Evolutionary conservation across 2,888 invertebrate genomes (phyloP).

Genomic region (Scaptomyza reducta): DNA sequence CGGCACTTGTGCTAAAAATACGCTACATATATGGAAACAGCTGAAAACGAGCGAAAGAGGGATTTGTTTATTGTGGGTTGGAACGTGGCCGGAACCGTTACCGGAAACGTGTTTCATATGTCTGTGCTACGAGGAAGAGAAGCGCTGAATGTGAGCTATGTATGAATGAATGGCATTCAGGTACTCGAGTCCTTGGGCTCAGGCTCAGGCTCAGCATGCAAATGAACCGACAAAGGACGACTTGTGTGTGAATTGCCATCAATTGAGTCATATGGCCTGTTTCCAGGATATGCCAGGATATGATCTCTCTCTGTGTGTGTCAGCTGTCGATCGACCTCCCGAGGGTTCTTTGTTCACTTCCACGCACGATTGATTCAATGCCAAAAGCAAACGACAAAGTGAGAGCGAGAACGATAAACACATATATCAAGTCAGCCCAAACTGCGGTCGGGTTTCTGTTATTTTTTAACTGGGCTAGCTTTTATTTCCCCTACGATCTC

Average conservation of each 20-base stretch:
- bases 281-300: constrained; percentile 30
- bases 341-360: constrained; percentile 17
- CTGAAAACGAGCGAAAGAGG: constrained; percentile 42
- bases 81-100: constrained; percentile 36
- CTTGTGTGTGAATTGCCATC: constrained; percentile 5
- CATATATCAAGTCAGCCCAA: constrained; percentile 28
- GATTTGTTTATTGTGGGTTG: constrained; percentile 51
- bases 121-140: constrained; percentile 33
- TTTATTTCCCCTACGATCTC: constrained; percentile 11
- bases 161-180: constrained; percentile 39
- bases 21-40: constrained; percentile 28
- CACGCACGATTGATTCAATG: constrained; percentile 55
- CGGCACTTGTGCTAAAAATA: constrained; percentile 64
- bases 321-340: constrained; percentile 53
- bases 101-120: constrained; percentile 66
- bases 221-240: constrained; percentile 47
- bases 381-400: not conserved
- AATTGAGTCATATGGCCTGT: constrained; percentile 57
- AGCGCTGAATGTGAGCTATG: constrained; percentile 24
- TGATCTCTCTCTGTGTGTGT: constrained; percentile 11
- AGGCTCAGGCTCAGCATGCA: constrained; percentile 56
- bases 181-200: constrained; percentile 43
- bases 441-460: constrained; percentile 16
- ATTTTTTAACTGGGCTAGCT: constrained; percentile 3
- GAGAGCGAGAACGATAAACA: no score